Percentiles rank a stretch among this genome's conserved stretches.
phyloP scores from a whole-genome alignment of 1,140 invertebrate species.

The Drosophila subobscura region DNA sequence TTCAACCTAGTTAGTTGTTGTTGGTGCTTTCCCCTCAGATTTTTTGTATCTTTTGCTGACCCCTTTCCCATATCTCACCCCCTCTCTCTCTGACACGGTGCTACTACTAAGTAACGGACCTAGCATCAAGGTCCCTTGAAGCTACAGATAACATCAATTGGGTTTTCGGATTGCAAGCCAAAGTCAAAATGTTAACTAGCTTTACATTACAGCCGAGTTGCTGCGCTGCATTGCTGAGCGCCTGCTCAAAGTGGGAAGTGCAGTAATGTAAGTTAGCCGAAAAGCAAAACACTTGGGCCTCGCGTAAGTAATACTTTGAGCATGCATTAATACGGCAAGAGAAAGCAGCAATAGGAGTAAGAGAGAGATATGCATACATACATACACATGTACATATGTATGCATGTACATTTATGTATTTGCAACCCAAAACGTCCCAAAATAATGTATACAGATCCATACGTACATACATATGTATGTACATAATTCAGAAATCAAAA shows the following conservation, averaged over 20 bases:
- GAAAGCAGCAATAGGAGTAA: not conserved
- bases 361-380: not conserved
- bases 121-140: slow-evolving; percentile 57
- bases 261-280: slow-evolving; percentile 31
- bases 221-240: slow-evolving; percentile 27
- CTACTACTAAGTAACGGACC: not conserved
- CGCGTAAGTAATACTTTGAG: slow-evolving; percentile 2
- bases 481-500: not conserved
- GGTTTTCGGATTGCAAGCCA: slow-evolving; percentile 59
- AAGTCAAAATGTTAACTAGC: slow-evolving; percentile 73
- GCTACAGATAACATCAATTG: slow-evolving; percentile 62
- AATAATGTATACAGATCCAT: no score
- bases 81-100: no score
- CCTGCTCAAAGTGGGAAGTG: slow-evolving; percentile 49
- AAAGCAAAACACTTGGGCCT: slow-evolving; percentile 14
- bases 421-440: no score
- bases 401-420: not conserved
- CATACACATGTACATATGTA: no score
- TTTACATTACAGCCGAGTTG: not conserved
- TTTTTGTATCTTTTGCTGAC: slow-evolving; percentile 13
- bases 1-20: slow-evolving; percentile 28
- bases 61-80: not conserved
- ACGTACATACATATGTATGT: not conserved
- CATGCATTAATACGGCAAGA: not conserved
- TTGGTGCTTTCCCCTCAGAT: slow-evolving; percentile 4